Evolutionary conservation across 2,113 vertebrate species (phyloP), one percentile per base, ranked within the genome.

Genomic region (Pterocles orientalis): DNA sequence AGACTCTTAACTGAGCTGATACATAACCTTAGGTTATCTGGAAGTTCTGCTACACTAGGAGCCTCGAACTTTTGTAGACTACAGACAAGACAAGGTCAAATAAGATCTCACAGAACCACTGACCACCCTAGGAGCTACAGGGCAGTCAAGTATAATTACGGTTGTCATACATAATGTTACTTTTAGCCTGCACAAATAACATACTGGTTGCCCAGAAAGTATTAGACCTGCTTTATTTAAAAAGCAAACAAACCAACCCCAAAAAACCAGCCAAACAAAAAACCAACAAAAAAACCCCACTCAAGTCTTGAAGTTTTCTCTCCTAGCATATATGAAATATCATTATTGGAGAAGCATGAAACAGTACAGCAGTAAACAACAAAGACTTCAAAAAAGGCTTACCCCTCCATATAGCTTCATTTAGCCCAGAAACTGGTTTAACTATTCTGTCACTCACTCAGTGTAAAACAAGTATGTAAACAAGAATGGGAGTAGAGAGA

Each of bases 271-370:
- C 41, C 26, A 34, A 71, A 23, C 6, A 16, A 14, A 18, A 33
- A 16, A 28, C 4, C 14, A 28, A 16, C 1, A 8, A 25, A 34
- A 34, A 6, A 20, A 3, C 13, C 18, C 4, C 2, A 41, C 19
- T 48, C 18, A 78, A 45, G 14, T 47, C 31, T 58, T 71, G 31
- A 78, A 60, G 12, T 5, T 48, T 97, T 78, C 39, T 81, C 3
- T 70, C 33, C 47, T 47, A 56, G 7, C 8, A 34, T 51, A 56
- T 28, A 43, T 56, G 7, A 81, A 73, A 68, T 48, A 57, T 41
- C 31, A 45, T n/a, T 45, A 45, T 48, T 62, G 41, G 5, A 62
- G 31, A 75, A 18, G 6, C 6, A 41, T n/a, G 41, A 61, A 91
- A 48, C 14, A 60, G 13, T 61, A 25, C 4, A 73, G 21, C 14